Conservation (phyloP, 2,888 invertebrate genomes). For the Cheilosia pagana region DNA sequence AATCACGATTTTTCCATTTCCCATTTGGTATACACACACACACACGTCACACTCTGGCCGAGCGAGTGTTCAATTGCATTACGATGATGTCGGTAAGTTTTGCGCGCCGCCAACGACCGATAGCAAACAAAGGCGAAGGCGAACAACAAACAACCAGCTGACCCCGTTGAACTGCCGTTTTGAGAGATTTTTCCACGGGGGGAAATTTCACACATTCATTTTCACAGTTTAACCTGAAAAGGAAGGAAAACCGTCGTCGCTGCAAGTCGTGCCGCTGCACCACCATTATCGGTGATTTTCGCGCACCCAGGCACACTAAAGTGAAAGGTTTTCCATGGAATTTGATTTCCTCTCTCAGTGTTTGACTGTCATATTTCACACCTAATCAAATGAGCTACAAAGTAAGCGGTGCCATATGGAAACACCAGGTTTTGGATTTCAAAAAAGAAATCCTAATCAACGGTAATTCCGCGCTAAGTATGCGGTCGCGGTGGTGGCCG, state of each 20-base stretch:
- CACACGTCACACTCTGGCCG: slow-evolving; percentile 46
- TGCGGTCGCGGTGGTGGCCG: slow-evolving; percentile 12
- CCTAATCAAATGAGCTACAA: slow-evolving; percentile 57
- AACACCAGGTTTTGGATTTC: slow-evolving; percentile 6
- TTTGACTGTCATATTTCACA: slow-evolving; percentile 58
- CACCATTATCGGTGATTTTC: slow-evolving; percentile 23
- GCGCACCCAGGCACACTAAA: slow-evolving; percentile 49
- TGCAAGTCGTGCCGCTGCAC: slow-evolving; percentile 53
- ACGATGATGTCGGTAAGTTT: slow-evolving; percentile 43
- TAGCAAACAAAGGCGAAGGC: slow-evolving; percentile 62
- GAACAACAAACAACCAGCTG: slow-evolving; percentile 67
- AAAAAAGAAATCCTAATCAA: slow-evolving; percentile 65
- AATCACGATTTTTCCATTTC: slow-evolving; percentile 73
- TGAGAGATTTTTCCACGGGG: slow-evolving; percentile 45
- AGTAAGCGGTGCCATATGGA: slow-evolving; percentile 1
- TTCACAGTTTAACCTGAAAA: slow-evolving; percentile 71
- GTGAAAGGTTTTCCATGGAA: slow-evolving; percentile 69
- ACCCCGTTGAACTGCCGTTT: slow-evolving; percentile 71
- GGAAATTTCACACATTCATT: slow-evolving; percentile 73
- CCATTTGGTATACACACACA: slow-evolving; percentile 73
- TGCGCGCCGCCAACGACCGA: slow-evolving; percentile 2
- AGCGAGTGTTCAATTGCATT: slow-evolving; percentile 67
- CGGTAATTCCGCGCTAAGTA: slow-evolving; percentile 66
- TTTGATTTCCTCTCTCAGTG: slow-evolving; percentile 15
- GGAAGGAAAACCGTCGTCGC: slow-evolving; percentile 37